Conservation (phyloP, 2,113 vertebrate species). For the Caranx ignobilis region DNA sequence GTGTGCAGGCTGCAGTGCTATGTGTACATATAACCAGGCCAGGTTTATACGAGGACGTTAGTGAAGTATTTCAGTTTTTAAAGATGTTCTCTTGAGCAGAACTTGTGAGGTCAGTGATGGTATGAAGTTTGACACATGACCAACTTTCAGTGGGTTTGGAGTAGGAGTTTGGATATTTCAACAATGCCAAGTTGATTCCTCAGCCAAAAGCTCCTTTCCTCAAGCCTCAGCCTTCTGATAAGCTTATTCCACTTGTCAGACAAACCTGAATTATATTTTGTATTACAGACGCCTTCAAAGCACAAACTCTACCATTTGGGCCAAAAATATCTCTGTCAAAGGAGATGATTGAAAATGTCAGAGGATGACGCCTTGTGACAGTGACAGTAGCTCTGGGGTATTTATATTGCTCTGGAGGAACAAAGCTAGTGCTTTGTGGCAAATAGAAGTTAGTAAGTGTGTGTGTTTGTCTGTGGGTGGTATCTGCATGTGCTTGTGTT, state of each 20-base stretch:
- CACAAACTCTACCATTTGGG: slow-evolving; percentile 56
- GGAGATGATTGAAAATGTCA: slow-evolving; percentile 73
- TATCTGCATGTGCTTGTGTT: slow-evolving; percentile 25
- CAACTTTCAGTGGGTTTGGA: slow-evolving; percentile 32
- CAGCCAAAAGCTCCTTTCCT: slow-evolving; percentile 55
- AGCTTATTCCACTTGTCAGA: slow-evolving; percentile 71
- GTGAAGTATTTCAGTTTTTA: neutral
- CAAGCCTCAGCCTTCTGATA: slow-evolving; percentile 52
- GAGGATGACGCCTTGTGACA: slow-evolving; percentile 47
- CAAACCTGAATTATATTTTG: slow-evolving; percentile 66
- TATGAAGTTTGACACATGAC: slow-evolving; percentile 35
- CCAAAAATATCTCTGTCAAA: slow-evolving; percentile 73
- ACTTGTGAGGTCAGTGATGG: slow-evolving; percentile 22
- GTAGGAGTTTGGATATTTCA: slow-evolving; percentile 44
- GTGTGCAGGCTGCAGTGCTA: neutral
- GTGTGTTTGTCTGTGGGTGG: slow-evolving; percentile 36
- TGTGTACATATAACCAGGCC: neutral
- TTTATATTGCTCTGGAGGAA: slow-evolving; percentile 45
- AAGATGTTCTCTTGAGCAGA: neutral
- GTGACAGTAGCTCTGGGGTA: slow-evolving; percentile 57
- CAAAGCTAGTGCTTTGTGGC: slow-evolving; percentile 36
- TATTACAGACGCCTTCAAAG: slow-evolving; percentile 62
- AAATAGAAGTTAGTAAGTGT: slow-evolving; percentile 19
- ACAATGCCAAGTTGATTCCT: slow-evolving; percentile 51
- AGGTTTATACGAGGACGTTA: neutral